Conservation (phyloP, 2,888 invertebrate genomes). For the Taphrorychus bicolor region DNA sequence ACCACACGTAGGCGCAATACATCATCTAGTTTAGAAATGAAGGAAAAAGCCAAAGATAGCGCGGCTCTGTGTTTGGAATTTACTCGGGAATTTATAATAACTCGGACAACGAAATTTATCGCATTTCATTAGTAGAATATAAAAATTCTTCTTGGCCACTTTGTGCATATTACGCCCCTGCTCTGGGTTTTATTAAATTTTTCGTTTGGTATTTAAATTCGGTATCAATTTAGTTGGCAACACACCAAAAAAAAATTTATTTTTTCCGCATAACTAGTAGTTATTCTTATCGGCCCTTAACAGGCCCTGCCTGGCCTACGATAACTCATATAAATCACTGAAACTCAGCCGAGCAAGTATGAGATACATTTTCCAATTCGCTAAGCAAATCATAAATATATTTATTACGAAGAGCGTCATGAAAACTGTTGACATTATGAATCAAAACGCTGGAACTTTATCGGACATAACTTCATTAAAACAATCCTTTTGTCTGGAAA, state of each 20-base stretch:
- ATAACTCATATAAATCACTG: not conserved
- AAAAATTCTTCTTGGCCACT: conserved; percentile 25
- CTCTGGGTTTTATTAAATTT: conserved; percentile 17
- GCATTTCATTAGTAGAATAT: conserved; percentile 37
- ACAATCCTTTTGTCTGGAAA: conserved; percentile 23
- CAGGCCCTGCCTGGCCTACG: not conserved
- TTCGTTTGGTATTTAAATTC: conserved; percentile 1
- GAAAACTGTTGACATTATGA: conserved; percentile 13
- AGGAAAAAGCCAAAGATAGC: conserved; percentile 35
- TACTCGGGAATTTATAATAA: conserved; percentile 40
- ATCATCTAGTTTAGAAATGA: conserved; percentile 36
- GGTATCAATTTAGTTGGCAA: not conserved
- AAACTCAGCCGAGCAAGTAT: not conserved
- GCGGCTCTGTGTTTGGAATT: conserved; percentile 32
- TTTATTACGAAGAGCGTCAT: not conserved
- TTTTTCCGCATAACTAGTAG: not conserved
- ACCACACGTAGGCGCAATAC: conserved; percentile 36
- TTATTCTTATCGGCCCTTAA: not conserved
- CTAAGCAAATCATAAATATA: conserved; percentile 6
- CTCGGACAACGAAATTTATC: conserved; percentile 36
- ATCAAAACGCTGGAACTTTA: conserved; percentile 17
- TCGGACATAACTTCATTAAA: conserved; percentile 31
- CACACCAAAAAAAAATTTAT: not conserved
- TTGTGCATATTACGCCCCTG: conserved; percentile 15
- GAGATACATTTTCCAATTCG: not conserved